Percentiles rank a stretch among this genome's conserved stretches.
Evolutionary conservation across 2,113 vertebrate genomes (phyloP).

Genomic region (Ia io): DNA sequence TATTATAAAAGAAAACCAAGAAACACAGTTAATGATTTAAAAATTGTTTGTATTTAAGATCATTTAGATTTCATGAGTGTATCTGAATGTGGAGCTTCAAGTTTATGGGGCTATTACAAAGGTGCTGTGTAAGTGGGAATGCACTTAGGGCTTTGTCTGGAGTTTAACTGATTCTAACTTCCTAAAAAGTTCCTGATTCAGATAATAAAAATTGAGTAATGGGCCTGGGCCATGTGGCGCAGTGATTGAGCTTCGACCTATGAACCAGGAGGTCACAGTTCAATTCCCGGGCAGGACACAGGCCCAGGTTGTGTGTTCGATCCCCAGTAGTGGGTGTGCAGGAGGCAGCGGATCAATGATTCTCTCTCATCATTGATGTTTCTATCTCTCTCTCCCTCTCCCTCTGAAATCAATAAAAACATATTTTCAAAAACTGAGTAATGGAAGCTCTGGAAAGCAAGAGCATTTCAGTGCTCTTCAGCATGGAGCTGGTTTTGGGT

Average conservation of each 20-base stretch:
- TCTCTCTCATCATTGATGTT: too few species aligned
- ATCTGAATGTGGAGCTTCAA: slow-evolving; percentile 5
- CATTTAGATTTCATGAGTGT: background rate
- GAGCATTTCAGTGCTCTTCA: background rate
- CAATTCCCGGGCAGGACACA: too few species aligned
- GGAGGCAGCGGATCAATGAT: too few species aligned
- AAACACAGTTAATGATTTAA: slow-evolving; percentile 26
- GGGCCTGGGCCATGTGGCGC: background rate
- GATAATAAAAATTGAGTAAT: background rate
- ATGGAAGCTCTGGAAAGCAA: background rate
- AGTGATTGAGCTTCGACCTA: too few species aligned
- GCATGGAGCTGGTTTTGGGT: background rate
- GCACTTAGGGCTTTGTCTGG: background rate
- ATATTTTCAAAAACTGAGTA: background rate
- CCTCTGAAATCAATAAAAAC: too few species aligned
- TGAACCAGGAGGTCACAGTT: too few species aligned
- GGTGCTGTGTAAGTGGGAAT: background rate
- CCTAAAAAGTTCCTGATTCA: slow-evolving; percentile 1
- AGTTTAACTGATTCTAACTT: slow-evolving; percentile 8
- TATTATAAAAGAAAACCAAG: slow-evolving; percentile 12
- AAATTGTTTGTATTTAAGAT: background rate
- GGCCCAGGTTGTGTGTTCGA: too few species aligned
- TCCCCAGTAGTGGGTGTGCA: too few species aligned
- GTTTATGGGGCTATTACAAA: background rate
- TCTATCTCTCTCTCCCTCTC: too few species aligned